Conservation (phyloP, 2,113 vertebrate species). For the Himantopus leucocephalus region DNA sequence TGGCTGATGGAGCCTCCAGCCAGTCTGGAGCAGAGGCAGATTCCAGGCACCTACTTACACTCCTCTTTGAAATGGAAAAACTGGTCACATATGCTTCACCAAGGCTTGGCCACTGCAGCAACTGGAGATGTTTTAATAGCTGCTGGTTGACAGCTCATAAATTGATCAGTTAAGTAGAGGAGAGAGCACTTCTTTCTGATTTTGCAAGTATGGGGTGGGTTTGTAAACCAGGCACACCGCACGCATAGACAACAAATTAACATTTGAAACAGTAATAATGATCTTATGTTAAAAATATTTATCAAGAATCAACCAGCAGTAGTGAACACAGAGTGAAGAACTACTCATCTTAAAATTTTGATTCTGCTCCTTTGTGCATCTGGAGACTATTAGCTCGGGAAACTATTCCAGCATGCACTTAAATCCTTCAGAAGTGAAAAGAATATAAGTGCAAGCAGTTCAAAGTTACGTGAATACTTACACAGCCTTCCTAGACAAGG, state of each 20-base stretch:
- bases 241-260: background rate
- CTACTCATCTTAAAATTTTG: background rate
- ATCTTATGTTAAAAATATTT: background rate
- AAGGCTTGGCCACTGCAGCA: background rate
- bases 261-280: background rate
- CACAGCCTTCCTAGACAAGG: background rate
- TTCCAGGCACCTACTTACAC: background rate
- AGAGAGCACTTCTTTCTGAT: background rate
- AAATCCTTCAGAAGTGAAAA: background rate
- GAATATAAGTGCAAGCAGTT: background rate
- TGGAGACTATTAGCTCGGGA: background rate
- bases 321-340: background rate
- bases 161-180: background rate
- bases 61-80: background rate
- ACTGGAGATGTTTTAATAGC: background rate
- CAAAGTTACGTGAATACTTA: background rate
- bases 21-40: background rate
- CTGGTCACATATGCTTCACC: background rate
- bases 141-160: background rate
- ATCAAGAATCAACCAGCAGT: background rate
- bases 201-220: background rate
- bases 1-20: conserved; percentile 29
- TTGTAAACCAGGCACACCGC: background rate
- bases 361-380: background rate
- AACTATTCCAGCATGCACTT: background rate